Conservation (phyloP, 2,113 vertebrate genomes). For the Micronycteris hirsuta region DNA sequence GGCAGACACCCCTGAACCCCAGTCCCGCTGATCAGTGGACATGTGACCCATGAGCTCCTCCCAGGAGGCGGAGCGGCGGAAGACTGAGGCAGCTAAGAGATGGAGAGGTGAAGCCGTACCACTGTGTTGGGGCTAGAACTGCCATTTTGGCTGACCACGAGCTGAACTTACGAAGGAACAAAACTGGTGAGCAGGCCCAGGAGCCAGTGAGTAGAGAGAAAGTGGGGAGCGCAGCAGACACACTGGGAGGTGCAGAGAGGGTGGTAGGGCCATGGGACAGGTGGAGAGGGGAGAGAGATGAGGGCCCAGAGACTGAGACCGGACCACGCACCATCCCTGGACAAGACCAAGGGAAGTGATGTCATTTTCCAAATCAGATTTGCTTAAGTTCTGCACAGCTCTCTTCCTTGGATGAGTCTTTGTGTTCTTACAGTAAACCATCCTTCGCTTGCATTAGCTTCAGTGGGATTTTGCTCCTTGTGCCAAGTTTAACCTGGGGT, state of each 20-base stretch:
- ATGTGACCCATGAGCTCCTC: not conserved
- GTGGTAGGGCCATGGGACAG: not conserved
- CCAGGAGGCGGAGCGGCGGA: not conserved
- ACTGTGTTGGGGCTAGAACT: not conserved
- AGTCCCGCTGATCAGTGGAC: not conserved
- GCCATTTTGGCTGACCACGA: not conserved
- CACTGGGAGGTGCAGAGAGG: not conserved
- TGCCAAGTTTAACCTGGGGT: not conserved
- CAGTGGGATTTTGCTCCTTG: not conserved
- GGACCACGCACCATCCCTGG: not conserved
- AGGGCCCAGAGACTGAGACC: not conserved
- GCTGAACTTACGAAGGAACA: not conserved
- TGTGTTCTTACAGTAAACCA: not conserved
- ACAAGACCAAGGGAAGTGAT: not conserved
- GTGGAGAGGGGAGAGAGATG: not conserved
- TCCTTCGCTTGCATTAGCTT: not conserved
- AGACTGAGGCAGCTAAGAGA: not conserved
- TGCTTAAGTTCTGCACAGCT: not conserved
- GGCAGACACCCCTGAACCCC: not conserved
- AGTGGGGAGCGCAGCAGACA: not conserved
- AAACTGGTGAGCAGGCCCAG: not conserved
- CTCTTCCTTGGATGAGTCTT: not conserved
- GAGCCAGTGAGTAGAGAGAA: not conserved
- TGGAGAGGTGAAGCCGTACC: not conserved
- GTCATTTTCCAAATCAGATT: not conserved